Evolutionary conservation across 2,888 invertebrate genomes (phyloP), one percentile per base, ranked within the genome.

Genomic region (Stenotaenia linearis): DNA sequence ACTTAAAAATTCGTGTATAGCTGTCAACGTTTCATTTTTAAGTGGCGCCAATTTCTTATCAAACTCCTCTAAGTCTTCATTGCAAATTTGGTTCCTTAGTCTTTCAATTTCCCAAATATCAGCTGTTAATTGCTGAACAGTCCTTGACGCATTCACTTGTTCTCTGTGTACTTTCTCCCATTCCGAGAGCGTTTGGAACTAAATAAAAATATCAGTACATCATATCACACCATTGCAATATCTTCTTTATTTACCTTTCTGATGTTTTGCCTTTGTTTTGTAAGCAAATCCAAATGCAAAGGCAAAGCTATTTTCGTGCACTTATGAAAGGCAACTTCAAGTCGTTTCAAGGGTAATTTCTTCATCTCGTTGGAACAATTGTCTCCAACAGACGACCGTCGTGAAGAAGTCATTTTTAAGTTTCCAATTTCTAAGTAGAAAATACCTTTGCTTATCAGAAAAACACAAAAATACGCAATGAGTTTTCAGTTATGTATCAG

Each of bases 121-220:
- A 9, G 80, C 77, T 56, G 79, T 80, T 21, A 80, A 30, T 50
- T 80, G 80, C 56, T 80, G 79, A 4, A 80, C 78, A 7, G 80
- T 80, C 3, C 80, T 35, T 6, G 75, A 40, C 10, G 80, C 80
- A 56, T 80, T 80, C 7, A 80, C 76, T 32, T 79, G 80, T 56
- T 80, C 80, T 3, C 50, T 40, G 18, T 78, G 78, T 37, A 80
- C 32, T 74, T 50, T 18, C 3, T 77, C 77, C 80, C 80, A 80
- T 40, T 78, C 78, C 9, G 30, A 4, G 3, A 25, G 23, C 56
- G 9, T 9, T 28, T 79, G 32, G 56, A 75, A 45, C 69, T 32
- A 37, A 37, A 75, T 10, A 30, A 4, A 23, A 12, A 21, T 23
- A 23, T 21, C 4, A 9, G 12, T 5, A 56, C 18, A n/a, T 15